Conservation (phyloP, 2,113 vertebrate species). For the Apteryx owenii region DNA sequence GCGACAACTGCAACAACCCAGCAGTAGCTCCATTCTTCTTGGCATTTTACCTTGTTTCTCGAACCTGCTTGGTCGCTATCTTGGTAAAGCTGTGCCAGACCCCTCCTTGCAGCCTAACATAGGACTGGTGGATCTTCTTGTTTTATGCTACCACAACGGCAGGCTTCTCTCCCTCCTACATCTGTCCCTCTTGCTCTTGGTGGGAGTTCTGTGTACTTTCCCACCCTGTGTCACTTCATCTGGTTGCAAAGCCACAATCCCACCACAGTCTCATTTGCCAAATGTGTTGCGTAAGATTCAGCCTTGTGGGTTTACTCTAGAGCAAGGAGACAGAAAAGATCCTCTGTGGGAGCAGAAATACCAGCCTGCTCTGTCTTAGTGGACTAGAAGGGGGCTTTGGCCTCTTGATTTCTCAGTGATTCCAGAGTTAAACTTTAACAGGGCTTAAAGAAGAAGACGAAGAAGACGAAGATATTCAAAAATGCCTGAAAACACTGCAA, state of each 20-base stretch:
- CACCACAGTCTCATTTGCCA: background rate
- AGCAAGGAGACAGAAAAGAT: conserved; percentile 18
- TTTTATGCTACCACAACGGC: background rate
- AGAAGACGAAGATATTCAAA: background rate
- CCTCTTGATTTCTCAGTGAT: background rate
- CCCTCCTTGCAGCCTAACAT: background rate
- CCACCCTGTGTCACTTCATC: conserved; percentile 3
- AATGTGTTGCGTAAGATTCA: conserved; percentile 23
- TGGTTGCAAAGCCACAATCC: conserved; percentile 40
- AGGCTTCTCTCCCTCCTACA: background rate
- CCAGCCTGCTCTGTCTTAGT: background rate
- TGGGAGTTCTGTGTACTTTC: conserved; percentile 31
- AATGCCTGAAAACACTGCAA: background rate
- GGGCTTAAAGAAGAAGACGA: background rate
- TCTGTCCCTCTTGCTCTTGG: background rate
- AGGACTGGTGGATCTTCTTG: background rate
- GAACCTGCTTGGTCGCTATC: background rate
- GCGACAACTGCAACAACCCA: background rate
- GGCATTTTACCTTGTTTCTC: background rate
- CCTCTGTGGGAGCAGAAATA: conserved; percentile 1
- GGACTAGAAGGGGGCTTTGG: background rate
- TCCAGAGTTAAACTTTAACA: background rate
- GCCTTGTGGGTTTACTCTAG: conserved; percentile 2
- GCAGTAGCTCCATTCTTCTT: background rate
- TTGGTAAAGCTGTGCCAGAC: background rate